Base-by-base conservation (phyloP, 2,797 vertebrate genomes). In the Poecile montanus region DNA sequence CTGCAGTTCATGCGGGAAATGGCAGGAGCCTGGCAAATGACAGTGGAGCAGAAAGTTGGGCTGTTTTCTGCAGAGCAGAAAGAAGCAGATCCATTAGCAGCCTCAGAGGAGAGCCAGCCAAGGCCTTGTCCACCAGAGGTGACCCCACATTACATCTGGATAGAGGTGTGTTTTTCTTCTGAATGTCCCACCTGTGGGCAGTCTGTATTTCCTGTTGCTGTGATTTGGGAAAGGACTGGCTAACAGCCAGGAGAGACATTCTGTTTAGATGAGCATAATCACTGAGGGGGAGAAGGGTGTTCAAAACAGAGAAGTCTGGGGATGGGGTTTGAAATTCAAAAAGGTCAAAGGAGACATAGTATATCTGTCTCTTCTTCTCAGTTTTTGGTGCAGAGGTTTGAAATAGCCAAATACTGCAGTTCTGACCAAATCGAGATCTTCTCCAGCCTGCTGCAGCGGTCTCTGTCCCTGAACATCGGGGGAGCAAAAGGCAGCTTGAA, bases 351-450 rank as follows among this genome's bases (percentile, higher is more conserved):
- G 74, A 91, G 47, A 76, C 62, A 72, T 9, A 13, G 15, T 45
- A 10, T 78, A 29, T 88, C 58, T 92, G 40, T 94, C 50, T 94
- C 13, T 75, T 30, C 62, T n/a, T 27, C 89, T 54, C 89, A 99
- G 99, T 99, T 99, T 94, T 98, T 99, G 54, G 98, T 98, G 74
- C 99, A 99, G 97, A 98, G 99, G 66, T 99, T 99, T 96, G 99
- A 99, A 97, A 99, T 99, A 7, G 99, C 99, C 9, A 99, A 99
- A 88, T 99, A 99, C 95, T 99, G 99, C 97, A 99, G 99, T 66
- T 99, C 98, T 3, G 99, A 99, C 97, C 99, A 99, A 65, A 99
- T 99, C 96, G 99, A 99, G 98, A 99, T 99, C 95, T 99, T 99
- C 77, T 98, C 98, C 96, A 99, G 98, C 94, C 97, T 99, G 75